Conservation (phyloP, 2,888 invertebrate species). For the Adela reaumurella region DNA sequence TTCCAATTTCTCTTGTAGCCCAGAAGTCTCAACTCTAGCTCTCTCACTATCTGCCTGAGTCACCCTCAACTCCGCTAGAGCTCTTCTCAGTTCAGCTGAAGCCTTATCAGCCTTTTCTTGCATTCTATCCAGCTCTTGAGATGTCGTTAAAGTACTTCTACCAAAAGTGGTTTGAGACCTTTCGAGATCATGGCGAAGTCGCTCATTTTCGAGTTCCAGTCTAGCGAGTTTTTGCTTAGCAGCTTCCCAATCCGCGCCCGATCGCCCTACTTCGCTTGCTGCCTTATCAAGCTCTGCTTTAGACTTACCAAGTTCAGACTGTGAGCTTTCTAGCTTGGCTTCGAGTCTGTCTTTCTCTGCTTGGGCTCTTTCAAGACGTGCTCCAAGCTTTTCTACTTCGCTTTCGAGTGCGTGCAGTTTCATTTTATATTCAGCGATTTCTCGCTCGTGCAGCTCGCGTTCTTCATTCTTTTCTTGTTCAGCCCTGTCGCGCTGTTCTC, state of each 20-base stretch:
- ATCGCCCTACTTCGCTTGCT: constrained; percentile 83
- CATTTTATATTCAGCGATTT: constrained; percentile 93
- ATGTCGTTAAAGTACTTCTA: constrained; percentile 74
- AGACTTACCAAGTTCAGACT: constrained; percentile 90
- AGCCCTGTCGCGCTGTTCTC: constrained; percentile 92
- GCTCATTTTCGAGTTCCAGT: constrained; percentile 86
- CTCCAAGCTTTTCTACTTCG: constrained; percentile 85
- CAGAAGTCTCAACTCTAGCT: constrained; percentile 76
- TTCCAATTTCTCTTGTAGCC: constrained; percentile 87
- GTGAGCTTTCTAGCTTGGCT: constrained; percentile 87
- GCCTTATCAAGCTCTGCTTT: constrained; percentile 92
- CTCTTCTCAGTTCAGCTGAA: constrained; percentile 77
- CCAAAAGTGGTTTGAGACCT: constrained; percentile 81
- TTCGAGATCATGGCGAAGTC: constrained; percentile 81
- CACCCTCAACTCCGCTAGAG: constrained; percentile 86
- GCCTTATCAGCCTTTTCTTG: constrained; percentile 85
- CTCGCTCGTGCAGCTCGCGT: constrained; percentile 87
- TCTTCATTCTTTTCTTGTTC: constrained; percentile 97
- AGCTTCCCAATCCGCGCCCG: constrained; percentile 86
- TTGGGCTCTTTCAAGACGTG: constrained; percentile 82
- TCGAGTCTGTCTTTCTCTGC: constrained; percentile 89
- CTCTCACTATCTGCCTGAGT: constrained; percentile 90
- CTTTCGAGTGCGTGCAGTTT: constrained; percentile 88
- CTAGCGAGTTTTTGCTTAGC: constrained; percentile 79
- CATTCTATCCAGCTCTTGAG: constrained; percentile 77